Percentiles rank a stretch among this genome's conserved stretches.
phyloP scores from a whole-genome alignment of 2,113 vertebrate genomes.

The Podilymbus podiceps region DNA sequence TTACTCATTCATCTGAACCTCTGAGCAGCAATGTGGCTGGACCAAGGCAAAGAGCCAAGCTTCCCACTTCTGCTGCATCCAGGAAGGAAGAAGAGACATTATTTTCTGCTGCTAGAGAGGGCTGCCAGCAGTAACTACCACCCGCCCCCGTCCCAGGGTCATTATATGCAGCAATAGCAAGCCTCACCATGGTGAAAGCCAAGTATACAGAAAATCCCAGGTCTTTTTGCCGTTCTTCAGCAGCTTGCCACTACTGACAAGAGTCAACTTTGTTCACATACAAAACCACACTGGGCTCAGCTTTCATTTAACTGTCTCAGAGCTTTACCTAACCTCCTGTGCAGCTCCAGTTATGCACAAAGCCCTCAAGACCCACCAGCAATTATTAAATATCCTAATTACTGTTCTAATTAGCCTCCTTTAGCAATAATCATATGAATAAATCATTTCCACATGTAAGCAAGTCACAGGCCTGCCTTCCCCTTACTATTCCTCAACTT shows the following conservation, averaged over 20 bases:
- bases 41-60: constrained; percentile 16
- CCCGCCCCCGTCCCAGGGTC: neutral
- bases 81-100: neutral
- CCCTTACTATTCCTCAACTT: neutral
- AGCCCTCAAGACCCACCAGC: neutral
- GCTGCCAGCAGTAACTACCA: neutral
- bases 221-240: neutral
- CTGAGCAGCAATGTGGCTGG: neutral
- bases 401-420: neutral
- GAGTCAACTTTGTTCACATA: neutral
- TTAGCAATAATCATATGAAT: neutral
- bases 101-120: neutral
- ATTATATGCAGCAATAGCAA: neutral
- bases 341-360: neutral
- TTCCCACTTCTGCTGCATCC: constrained; percentile 5
- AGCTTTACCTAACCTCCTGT: neutral
- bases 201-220: neutral
- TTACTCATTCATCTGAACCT: constrained; percentile 8
- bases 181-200: neutral
- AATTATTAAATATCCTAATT: neutral
- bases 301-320: neutral
- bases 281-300: neutral
- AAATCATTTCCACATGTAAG: neutral
- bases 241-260: neutral
- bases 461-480: neutral